phyloP scores from a whole-genome alignment of 37 sponge, comb jelly and placozoan species.

The Cladorhizidae sp. region DNA sequence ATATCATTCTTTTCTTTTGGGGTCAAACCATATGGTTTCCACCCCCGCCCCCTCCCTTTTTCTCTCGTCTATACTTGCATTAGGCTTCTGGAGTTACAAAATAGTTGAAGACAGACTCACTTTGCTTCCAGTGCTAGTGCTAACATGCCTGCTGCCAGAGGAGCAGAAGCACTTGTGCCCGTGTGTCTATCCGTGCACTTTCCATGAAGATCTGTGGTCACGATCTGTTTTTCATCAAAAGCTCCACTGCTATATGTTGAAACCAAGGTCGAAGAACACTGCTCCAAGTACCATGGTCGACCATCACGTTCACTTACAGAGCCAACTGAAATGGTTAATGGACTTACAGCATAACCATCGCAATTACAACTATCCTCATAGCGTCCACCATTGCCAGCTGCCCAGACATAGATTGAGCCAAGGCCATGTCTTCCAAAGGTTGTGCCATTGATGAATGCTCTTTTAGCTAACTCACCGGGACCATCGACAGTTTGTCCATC shows the following conservation, averaged over 20 bases:
- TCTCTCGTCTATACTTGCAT: too few species aligned
- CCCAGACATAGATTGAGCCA: constrained; percentile 98
- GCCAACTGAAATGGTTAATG: constrained; percentile 90
- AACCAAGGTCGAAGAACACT: constrained; percentile 91
- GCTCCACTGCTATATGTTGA: constrained; percentile 94
- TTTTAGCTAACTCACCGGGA: constrained; percentile 86
- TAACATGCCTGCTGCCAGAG: constrained; percentile 84
- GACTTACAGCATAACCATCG: constrained; percentile 96
- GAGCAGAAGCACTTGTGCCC: constrained; percentile 85
- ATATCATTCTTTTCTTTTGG: too few species aligned
- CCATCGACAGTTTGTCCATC: constrained; percentile 97
- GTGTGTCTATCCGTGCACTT: constrained; percentile 73
- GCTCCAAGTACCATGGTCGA: constrained; percentile 95
- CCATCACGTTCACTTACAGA: constrained; percentile 76
- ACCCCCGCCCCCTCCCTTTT: too few species aligned
- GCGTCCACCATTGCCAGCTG: constrained; percentile 96
- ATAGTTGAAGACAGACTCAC: constrained; percentile 39
- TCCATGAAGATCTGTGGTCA: constrained; percentile 63
- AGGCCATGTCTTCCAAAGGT: constrained; percentile 81
- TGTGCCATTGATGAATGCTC: constrained; percentile 76
- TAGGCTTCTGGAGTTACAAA: too few species aligned
- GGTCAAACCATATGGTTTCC: too few species aligned
- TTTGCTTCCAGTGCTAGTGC: constrained; percentile 90
- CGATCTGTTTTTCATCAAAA: constrained; percentile 60
- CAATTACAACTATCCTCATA: constrained; percentile 91